Evolutionary conservation across 2,888 invertebrate species (phyloP).

Genomic region (Mythimna lalbum): DNA sequence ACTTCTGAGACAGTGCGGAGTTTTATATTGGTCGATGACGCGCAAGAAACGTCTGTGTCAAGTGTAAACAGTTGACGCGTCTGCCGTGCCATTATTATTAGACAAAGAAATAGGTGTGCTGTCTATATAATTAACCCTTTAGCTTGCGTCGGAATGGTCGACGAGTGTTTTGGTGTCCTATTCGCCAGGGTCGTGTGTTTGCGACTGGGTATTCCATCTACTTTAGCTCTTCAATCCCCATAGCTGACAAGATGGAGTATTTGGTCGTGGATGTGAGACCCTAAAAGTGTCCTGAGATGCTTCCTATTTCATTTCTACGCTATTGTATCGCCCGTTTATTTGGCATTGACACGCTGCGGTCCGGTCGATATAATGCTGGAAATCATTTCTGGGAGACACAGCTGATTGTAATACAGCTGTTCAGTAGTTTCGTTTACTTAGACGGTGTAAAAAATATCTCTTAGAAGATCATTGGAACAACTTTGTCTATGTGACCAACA

Average conservation of each 20-base stretch:
- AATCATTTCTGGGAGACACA: neutral
- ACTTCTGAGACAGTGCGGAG: neutral
- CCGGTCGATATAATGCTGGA: neutral
- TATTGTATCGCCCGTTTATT: neutral
- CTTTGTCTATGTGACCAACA: neutral
- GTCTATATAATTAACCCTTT: neutral
- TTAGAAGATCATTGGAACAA: neutral
- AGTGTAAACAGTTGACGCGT: constrained; percentile 10
- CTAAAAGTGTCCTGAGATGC: neutral
- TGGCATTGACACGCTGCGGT: neutral
- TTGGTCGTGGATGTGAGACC: too few species aligned
- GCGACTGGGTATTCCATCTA: too few species aligned
- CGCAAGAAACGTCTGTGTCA: neutral
- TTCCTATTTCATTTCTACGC: neutral
- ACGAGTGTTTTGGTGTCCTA: too few species aligned
- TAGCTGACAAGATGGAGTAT: too few species aligned
- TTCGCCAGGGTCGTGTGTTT: too few species aligned
- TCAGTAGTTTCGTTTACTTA: neutral
- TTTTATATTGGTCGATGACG: constrained; percentile 41
- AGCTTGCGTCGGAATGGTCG: too few species aligned
- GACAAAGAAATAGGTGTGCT: constrained; percentile 17
- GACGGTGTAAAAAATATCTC: neutral
- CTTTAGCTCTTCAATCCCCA: too few species aligned
- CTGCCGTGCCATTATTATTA: neutral
- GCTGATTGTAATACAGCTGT: neutral